phyloP scores from a whole-genome alignment of 2,113 vertebrate genomes.

The Poeciliopsis prolifica region DNA sequence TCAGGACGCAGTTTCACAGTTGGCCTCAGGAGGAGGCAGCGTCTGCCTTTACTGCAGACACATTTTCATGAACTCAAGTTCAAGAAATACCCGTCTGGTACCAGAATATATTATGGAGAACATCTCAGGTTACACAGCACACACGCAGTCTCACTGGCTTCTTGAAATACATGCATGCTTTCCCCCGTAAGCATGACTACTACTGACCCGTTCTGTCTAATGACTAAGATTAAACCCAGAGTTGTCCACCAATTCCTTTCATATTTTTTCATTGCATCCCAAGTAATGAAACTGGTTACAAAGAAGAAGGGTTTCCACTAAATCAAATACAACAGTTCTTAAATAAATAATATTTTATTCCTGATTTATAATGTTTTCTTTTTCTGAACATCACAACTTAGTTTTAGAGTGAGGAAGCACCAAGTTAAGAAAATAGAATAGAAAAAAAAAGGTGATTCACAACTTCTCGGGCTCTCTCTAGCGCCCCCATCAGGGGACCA shows the following conservation, averaged over 20 bases:
- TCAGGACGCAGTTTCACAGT: constrained; percentile 37
- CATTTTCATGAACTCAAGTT: constrained; percentile 32
- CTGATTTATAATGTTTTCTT: neutral
- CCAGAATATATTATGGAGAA: constrained; percentile 55
- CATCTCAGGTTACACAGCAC: constrained; percentile 58
- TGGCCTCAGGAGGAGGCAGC: constrained; percentile 53
- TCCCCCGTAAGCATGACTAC: constrained; percentile 22
- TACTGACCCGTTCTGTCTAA: constrained; percentile 20
- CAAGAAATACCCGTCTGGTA: constrained; percentile 40
- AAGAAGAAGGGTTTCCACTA: too few species aligned
- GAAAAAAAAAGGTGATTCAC: too few species aligned
- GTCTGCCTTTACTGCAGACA: neutral
- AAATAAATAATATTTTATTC: neutral
- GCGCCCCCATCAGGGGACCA: too few species aligned
- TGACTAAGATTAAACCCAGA: constrained; percentile 13
- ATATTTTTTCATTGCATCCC: neutral
- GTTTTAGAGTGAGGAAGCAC: neutral
- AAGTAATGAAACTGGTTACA: constrained; percentile 4
- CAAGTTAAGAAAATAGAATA: neutral
- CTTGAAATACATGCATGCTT: constrained; percentile 61
- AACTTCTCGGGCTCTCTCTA: too few species aligned
- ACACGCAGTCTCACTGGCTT: constrained; percentile 30
- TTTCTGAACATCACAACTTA: too few species aligned
- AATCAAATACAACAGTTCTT: too few species aligned
- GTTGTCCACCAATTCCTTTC: neutral